Percentiles rank a stretch among this genome's conserved stretches.
These are phyloP conservation scores for Rhogogaster chlorosoma DNA, from an alignment of 2,888 invertebrate genomes.

Conservation along the genomic window DNA sequence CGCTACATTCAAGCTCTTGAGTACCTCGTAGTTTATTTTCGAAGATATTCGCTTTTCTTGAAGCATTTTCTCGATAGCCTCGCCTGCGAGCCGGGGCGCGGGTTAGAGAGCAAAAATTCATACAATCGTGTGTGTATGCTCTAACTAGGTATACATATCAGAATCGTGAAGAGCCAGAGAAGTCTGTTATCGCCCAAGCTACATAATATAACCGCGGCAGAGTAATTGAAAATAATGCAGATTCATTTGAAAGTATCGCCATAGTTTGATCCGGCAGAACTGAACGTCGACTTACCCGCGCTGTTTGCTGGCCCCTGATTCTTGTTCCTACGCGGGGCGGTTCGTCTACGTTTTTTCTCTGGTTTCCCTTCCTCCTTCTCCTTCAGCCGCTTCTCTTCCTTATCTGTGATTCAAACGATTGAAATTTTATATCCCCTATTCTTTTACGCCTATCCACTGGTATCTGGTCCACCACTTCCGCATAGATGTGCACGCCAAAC, in stretches of 20 bases:
- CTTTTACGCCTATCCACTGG: not conserved
- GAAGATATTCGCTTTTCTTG: conserved; percentile 97
- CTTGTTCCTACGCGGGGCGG: conserved; percentile 82
- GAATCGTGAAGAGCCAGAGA: not conserved
- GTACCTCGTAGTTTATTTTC: conserved; percentile 98
- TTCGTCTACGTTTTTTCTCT: conserved; percentile 88
- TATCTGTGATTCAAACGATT: conserved; percentile 80
- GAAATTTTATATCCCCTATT: not conserved
- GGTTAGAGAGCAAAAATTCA: not conserved
- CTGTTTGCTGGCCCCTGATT: conserved; percentile 82
- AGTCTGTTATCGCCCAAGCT: not conserved
- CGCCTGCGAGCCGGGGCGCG: conserved; percentile 82
- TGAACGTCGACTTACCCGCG: conserved; percentile 75
- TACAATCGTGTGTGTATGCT: not conserved
- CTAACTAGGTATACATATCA: not conserved
- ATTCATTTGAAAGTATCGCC: not conserved
- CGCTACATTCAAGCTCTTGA: conserved; percentile 86
- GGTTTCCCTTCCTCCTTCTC: conserved; percentile 94
- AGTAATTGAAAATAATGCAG: not conserved
- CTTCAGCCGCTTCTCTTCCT: conserved; percentile 88
- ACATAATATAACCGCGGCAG: not conserved
- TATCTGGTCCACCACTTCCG: not conserved
- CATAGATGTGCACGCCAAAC: not conserved
- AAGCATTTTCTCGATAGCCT: conserved; percentile 97
- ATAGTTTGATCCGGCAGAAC: not conserved